phyloP scores from a whole-genome alignment of 1,140 invertebrate species.

The Lasaia peninsularis region DNA sequence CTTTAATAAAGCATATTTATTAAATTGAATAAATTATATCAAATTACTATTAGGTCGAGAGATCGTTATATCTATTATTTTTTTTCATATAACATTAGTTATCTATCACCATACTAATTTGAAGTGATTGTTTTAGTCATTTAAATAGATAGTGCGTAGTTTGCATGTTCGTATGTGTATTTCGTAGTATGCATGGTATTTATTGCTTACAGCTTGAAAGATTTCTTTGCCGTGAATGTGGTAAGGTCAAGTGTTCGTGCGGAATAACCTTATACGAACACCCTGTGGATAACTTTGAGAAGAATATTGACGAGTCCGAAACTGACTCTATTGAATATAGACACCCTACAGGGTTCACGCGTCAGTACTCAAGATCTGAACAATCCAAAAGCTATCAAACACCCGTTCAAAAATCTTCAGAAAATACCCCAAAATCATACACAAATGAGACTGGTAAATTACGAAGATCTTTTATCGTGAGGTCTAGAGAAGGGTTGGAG shows the following conservation, averaged over 20 bases:
- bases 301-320: conserved; percentile 2
- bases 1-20: too few species aligned
- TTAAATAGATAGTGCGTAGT: conserved; percentile 21
- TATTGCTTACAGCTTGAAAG: conserved; percentile 80
- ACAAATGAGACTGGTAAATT: conserved; percentile 1
- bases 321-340: conserved; percentile 19
- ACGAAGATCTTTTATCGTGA: conserved; percentile 27
- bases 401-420: not conserved
- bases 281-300: not conserved
- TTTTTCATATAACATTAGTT: not conserved
- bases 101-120: conserved; percentile 15
- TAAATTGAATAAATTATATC: too few species aligned
- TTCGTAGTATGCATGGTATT: conserved; percentile 72
- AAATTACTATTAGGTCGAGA: too few species aligned
- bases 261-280: conserved; percentile 25
- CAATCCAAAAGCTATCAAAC: conserved; percentile 3
- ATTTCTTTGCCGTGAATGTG: conserved; percentile 79
- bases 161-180: conserved; percentile 43
- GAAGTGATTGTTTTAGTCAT: conserved; percentile 18
- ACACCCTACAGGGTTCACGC: conserved; percentile 12
- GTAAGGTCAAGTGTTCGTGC: conserved; percentile 78
- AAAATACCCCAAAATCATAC: not conserved
- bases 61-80: not conserved
- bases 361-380: conserved; percentile 5
- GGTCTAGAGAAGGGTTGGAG: conserved; percentile 63